Evolutionary conservation across 1,140 invertebrate species (phyloP).

Genomic region (Bursaphelenchus mucronatus): DNA sequence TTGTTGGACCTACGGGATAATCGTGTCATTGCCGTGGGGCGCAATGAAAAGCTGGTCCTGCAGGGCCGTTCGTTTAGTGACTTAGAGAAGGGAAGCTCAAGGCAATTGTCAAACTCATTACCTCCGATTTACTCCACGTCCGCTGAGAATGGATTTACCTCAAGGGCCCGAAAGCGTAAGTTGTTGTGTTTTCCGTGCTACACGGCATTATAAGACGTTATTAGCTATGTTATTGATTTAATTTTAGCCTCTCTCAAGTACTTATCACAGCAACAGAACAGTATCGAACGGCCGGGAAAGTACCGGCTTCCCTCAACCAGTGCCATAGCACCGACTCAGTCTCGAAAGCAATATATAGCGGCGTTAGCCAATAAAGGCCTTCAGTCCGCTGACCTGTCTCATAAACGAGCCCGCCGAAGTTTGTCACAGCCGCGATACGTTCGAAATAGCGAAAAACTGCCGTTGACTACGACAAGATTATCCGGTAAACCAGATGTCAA

Average conservation of each 20-base stretch:
- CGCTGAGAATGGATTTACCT: not conserved
- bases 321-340: not conserved
- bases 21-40: slow-evolving; percentile 41
- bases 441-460: too few relatives aligned
- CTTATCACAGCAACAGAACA: slow-evolving; percentile 11
- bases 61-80: slow-evolving; percentile 12
- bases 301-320: slow-evolving; percentile 5
- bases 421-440: too few relatives aligned
- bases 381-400: too few relatives aligned
- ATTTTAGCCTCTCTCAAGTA: too few relatives aligned
- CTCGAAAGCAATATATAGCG: too few relatives aligned
- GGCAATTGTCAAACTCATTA: not conserved
- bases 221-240: too few relatives aligned
- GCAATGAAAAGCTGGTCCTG: slow-evolving; percentile 34
- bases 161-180: not conserved
- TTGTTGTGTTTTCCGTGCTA: too few relatives aligned
- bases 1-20: slow-evolving; percentile 42
- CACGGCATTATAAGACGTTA: too few relatives aligned
- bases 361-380: too few relatives aligned
- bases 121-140: not conserved
- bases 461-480: too few relatives aligned
- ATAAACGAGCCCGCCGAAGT: too few relatives aligned
- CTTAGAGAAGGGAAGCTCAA: not conserved
- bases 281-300: slow-evolving; percentile 23
- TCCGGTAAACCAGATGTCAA: too few relatives aligned